Evolutionary conservation across 2,113 vertebrate genomes (phyloP).

Genomic region (Pomatorhinus ruficollis): DNA sequence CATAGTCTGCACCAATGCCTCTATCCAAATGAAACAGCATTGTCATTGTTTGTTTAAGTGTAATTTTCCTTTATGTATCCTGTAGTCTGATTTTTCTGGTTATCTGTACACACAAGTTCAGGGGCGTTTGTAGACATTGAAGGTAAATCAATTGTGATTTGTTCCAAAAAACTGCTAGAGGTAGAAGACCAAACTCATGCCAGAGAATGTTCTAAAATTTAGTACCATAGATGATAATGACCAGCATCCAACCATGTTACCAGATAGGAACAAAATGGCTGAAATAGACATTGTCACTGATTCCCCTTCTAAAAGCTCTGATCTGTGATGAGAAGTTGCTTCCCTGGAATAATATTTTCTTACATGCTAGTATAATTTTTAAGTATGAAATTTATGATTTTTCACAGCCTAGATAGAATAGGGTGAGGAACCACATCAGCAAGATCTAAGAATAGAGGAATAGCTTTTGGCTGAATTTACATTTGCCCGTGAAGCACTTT

Average conservation of each 20-base stretch:
- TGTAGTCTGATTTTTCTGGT: neutral
- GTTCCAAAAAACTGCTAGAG: neutral
- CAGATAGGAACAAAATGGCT: neutral
- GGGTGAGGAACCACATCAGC: neutral
- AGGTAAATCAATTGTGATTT: neutral
- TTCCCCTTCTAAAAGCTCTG: neutral
- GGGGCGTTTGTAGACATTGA: neutral
- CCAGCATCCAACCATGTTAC: neutral
- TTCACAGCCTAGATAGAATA: neutral
- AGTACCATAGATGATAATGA: neutral
- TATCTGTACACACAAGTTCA: neutral
- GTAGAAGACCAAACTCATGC: neutral
- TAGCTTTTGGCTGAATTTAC: neutral
- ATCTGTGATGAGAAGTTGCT: neutral
- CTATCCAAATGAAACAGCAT: neutral
- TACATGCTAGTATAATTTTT: neutral
- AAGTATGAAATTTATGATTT: neutral
- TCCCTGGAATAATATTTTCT: neutral
- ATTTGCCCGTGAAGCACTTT: neutral
- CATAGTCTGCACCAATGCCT: neutral
- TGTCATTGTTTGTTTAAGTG: neutral
- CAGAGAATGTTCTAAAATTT: neutral
- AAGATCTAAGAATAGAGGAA: neutral
- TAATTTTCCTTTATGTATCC: neutral
- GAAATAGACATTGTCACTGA: neutral